These are phyloP conservation scores for Euproctis similis DNA, from an alignment of 2,888 invertebrate species.

Conservation along the genomic window DNA sequence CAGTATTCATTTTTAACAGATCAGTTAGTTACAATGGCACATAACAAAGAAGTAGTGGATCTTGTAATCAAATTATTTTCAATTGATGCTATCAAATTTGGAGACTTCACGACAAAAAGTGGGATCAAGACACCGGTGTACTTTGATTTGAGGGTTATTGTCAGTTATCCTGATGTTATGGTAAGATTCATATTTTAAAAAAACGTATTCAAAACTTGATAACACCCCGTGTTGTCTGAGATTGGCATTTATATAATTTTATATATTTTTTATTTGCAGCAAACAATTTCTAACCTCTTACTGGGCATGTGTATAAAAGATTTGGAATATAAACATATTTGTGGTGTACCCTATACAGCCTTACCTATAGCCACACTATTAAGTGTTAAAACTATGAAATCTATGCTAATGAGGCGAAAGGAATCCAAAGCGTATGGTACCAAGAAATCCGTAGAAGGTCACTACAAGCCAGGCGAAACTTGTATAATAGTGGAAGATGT, in stretches of 20 bases:
- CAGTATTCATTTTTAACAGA: too few species aligned
- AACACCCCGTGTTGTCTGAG: too few species aligned
- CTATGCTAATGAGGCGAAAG: conserved; percentile 94
- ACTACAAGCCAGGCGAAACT: conserved; percentile 82
- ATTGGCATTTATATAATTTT: too few species aligned
- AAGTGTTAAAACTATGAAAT: conserved; percentile 81
- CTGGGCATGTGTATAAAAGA: conserved; percentile 67
- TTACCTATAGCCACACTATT: conserved; percentile 94
- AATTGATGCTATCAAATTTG: conserved; percentile 92
- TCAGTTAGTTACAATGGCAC: too few species aligned
- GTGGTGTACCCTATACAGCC: conserved; percentile 98
- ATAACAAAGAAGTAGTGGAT: conserved; percentile 58
- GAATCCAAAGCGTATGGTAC: conserved; percentile 97
- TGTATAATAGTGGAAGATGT: conserved; percentile 97
- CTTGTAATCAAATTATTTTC: conserved; percentile 82
- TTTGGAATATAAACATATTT: conserved; percentile 80
- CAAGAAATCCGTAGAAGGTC: conserved; percentile 95
- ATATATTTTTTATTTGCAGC: conserved; percentile 34
- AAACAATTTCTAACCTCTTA: conserved; percentile 45
- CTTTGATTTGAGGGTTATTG: conserved; percentile 94
- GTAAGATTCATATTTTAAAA: too few species aligned
- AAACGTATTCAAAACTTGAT: too few species aligned
- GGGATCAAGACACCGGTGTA: conserved; percentile 95
- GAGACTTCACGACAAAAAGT: conserved; percentile 92
- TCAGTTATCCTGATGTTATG: conserved; percentile 92